Base-by-base conservation (phyloP, 2,888 invertebrate genomes). In the Glyphotaelius pellucidus region DNA sequence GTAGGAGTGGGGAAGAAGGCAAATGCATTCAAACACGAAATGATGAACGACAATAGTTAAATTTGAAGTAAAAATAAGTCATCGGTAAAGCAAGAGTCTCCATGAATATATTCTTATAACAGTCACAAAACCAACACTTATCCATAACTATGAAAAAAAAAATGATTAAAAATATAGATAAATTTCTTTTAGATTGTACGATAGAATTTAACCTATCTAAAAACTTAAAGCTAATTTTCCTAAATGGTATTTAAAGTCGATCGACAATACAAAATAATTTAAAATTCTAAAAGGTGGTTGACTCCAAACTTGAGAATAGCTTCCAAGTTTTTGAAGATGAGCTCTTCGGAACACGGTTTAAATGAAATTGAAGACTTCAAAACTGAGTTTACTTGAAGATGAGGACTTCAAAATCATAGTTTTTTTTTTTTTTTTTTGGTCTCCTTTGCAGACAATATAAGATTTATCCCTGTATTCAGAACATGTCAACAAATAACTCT, bases 41-140 rank as follows among this genome's bases (percentile, higher is more conserved):
- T 83, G 11, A n/a, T 35, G 35, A 35, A 35, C 32, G 25, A 83
- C 35, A 38, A 32, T 35, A 32, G 83, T 31, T 14, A 83, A 30
- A 83, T 31, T 83, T 81, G n/a, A 83, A 35, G 32, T 83, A 83
- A 83, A 83, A 35, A 83, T 15, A 38, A 67, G 67, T n/a, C 25
- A 67, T n/a, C 67, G 67, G 67, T 19, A 67, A 67, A 67, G 67
- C 67, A n/a, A 67, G 67, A 67, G 67, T 67, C 67, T 67, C 52
- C 52, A n/a, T 67, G 67, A 67, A 67, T 67, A 67, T 67, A 67
- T 9, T 67, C 67, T 67, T 67, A 67, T 67, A 83, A 83, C 35
- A 83, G 83, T 83, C 83, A 83, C 83, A 83, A 83, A 83, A 35
- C 83, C 83, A 83, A 83, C 83, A 83, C 35, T 83, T 83, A 83